Evolutionary conservation across 2,113 vertebrate species (phyloP), one percentile per base, ranked within the genome.

Genomic region (Pleuronectes platessa): DNA sequence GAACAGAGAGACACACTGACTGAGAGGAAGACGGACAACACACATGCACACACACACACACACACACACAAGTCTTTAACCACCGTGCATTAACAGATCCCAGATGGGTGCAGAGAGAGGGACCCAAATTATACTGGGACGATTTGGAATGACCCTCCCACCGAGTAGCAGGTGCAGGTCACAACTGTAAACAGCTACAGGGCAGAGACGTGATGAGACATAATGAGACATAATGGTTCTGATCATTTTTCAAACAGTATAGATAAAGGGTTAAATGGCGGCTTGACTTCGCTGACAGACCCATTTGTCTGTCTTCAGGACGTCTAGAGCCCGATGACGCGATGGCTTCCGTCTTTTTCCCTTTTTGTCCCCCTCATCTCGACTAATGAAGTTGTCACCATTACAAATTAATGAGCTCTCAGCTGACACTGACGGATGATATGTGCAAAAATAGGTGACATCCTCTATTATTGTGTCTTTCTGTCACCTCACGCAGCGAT

Each of bases 141-240:
- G 0, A 83, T 87, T 84, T 81, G 63, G 73, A 56, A 13, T 82
- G 86, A 91, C 89, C 84, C 84, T 86, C 71, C 37, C 17, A 11
- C 70, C 53, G 83, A 71, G 80, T 18, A 72, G 83, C 80, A 92
- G 85, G 76, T 90, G 89, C 9, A 49, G 77, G 79, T 89, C 83
- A 79, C 53, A 82, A 79, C 53, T 21, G 70, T 63, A 78, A 85
- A 88, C 82, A 91, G 86, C 84, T 91, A 82, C 69, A 72, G 79
- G 65, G 54, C 72, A 75, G 31, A 59, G 18, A 24, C 6, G 17
- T 20, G 20, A 47, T 61, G 40, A 59, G 23, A 31, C 8, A 14
- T 20, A 24, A 47, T 61, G 40, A 59, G 23, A 24, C 8, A 8
- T 20, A 24, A 47, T 61, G 40, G 31, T 61, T 31, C 45, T 26